phyloP scores from a whole-genome alignment of 2,888 invertebrate species.

The Apamea crenata region DNA sequence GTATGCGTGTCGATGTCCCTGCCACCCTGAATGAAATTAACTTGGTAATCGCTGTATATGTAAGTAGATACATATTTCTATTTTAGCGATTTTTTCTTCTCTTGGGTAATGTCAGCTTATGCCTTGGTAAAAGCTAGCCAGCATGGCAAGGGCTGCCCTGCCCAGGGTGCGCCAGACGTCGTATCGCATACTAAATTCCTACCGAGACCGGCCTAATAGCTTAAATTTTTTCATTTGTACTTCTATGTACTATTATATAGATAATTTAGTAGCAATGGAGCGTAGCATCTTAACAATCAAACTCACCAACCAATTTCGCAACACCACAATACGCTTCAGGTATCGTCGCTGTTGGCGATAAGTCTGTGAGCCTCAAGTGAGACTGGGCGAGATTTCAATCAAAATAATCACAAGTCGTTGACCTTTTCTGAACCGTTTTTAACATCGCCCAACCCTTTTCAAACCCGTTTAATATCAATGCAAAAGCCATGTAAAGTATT shows the following conservation, averaged over 20 bases:
- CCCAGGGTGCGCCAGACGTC: not conserved
- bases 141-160: not conserved
- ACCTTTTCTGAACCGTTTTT: constrained; percentile 25
- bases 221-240: not conserved
- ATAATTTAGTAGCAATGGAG: not conserved
- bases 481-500: constrained; percentile 56
- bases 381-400: not conserved
- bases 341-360: no score
- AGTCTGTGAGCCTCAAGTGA: no score
- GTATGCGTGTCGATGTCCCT: no score
- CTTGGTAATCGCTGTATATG: not conserved
- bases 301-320: no score
- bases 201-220: not conserved
- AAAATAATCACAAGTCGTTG: constrained; percentile 3
- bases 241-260: no score
- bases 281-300: no score
- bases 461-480: constrained; percentile 58
- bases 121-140: not conserved
- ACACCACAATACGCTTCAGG: no score
- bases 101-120: not conserved
- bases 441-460: constrained; percentile 31
- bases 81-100: not conserved
- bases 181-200: not conserved
- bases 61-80: not conserved
- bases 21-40: no score